A percentile compares a stretch with the other conserved stretches of the same genome.
These are phyloP conservation scores for Percopsis omiscomaycus DNA, from an alignment of 2,797 vertebrate genomes.

Conservation along the genomic window DNA sequence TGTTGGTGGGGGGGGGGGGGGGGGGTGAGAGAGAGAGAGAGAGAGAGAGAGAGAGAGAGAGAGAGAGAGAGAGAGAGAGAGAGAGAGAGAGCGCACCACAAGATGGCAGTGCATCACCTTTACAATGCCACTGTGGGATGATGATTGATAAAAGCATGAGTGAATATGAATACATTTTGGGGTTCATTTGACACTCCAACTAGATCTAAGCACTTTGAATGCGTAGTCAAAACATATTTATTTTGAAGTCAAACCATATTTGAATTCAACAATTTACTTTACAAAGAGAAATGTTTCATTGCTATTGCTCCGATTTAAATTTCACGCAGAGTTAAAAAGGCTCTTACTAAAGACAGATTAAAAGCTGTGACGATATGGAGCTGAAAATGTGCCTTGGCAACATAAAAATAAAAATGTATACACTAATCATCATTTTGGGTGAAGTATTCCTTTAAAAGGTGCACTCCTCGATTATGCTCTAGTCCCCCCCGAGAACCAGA, in stretches of 20 bases:
- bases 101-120: slow-evolving; percentile 67
- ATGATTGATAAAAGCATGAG: slow-evolving; percentile 19
- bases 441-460: no score
- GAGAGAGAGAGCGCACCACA: slow-evolving; percentile 41
- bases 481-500: no score
- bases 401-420: not conserved
- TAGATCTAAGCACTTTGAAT: not conserved
- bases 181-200: slow-evolving; percentile 7
- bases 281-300: not conserved
- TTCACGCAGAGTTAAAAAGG: no score
- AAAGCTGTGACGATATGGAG: not conserved
- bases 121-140: not conserved
- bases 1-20: not conserved
- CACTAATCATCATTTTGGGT: not conserved
- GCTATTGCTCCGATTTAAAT: no score
- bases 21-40: not conserved
- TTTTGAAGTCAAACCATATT: not conserved
- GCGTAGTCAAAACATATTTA: not conserved
- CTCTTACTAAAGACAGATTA: not conserved
- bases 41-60: not conserved
- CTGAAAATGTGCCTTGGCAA: not conserved
- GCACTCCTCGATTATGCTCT: no score
- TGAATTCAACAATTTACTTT: not conserved
- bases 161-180: slow-evolving; percentile 11
- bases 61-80: not conserved